Base-by-base conservation (phyloP, 2,113 vertebrate genomes). In the Lophotis ruficrista region DNA sequence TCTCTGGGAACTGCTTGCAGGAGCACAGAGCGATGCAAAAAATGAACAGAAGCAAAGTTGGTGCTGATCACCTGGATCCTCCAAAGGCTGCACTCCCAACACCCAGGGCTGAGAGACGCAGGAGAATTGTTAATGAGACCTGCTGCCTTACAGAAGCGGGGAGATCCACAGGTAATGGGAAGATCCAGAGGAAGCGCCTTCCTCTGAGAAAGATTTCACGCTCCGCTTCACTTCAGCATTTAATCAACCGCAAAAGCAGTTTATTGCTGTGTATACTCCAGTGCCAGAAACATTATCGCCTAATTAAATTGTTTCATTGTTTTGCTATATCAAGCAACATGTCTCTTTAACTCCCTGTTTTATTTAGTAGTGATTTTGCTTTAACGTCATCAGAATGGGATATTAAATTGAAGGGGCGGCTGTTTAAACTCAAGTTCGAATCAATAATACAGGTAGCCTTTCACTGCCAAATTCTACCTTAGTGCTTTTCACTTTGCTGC, bases 301-400 rank as follows among this genome's bases (percentile, higher is more conserved):
- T 98, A 97, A 98, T 98, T 98, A 98, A 97, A 97, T 91, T 97
- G 94, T 96, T 98, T 97, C 96, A 92, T 89, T 98, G 93, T 97
- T 98, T 98, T 96, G 70, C 94, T 98, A 68, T 96, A 96, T 94
- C 94, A 95, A 97, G 93, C 75, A 87, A 89, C 93, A 95, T 60
- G 68, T 98, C 96, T 97, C 93, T 97, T 97, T 96, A 97, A 97
- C 96, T 87, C 72, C 88, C 82, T 94, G 56, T 95, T 98, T 98
- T 98, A 97, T 97, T 98, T 97, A 97, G 90, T 54, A 65, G 82
- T 84, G 86, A 96, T 87, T 93, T 97, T 97, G 68, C 81, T 96
- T 97, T 97, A 97, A 95, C 80, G 62, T 92, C 81, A 79, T 71
- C 58, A 93, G 94, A 96, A 97, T 91, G 69, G 81, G 95, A 86